Conservation (phyloP, 2,113 vertebrate genomes). For the Perca schrenkii region DNA sequence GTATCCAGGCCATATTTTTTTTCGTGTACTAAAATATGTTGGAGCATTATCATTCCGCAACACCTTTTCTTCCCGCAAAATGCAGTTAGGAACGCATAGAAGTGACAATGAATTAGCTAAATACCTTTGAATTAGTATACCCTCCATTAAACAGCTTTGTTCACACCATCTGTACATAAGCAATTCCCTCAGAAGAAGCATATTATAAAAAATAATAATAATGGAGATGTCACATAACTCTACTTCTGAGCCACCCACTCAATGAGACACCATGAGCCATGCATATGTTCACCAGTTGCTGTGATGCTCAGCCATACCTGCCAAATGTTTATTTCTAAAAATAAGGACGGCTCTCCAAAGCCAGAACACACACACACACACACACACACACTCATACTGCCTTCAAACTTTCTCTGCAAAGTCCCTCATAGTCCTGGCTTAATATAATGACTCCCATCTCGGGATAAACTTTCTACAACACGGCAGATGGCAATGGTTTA, state of each 20-base stretch:
- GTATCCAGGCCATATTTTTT: slow-evolving; percentile 37
- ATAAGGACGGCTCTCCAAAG: slow-evolving; percentile 6
- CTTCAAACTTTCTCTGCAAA: slow-evolving; percentile 43
- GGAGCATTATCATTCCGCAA: slow-evolving; percentile 27
- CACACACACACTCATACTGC: background rate
- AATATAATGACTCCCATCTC: slow-evolving; percentile 39
- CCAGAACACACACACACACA: slow-evolving; percentile 23
- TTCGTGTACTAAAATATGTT: slow-evolving; percentile 41
- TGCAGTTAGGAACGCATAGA: slow-evolving; percentile 26
- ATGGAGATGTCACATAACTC: slow-evolving; percentile 8
- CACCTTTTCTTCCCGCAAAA: slow-evolving; percentile 40
- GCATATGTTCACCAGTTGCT: slow-evolving; percentile 52
- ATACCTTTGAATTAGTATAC: slow-evolving; percentile 5
- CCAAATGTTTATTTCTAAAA: slow-evolving; percentile 56
- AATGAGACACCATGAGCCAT: background rate
- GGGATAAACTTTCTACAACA: slow-evolving; percentile 40
- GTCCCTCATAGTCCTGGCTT: slow-evolving; percentile 27
- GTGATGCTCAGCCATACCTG: slow-evolving; percentile 41
- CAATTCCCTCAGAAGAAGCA: background rate
- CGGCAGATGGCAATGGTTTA: slow-evolving; percentile 72
- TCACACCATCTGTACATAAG: slow-evolving; percentile 18
- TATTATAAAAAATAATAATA: background rate
- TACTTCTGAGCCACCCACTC: slow-evolving; percentile 51
- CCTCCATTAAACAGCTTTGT: slow-evolving; percentile 4
- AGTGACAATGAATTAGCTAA: slow-evolving; percentile 32